A percentile compares a stretch with the other conserved stretches of the same genome.
These are phyloP conservation scores for Mystacornis crossleyi DNA, from an alignment of 2,113 vertebrate species.

Conservation along the genomic window DNA sequence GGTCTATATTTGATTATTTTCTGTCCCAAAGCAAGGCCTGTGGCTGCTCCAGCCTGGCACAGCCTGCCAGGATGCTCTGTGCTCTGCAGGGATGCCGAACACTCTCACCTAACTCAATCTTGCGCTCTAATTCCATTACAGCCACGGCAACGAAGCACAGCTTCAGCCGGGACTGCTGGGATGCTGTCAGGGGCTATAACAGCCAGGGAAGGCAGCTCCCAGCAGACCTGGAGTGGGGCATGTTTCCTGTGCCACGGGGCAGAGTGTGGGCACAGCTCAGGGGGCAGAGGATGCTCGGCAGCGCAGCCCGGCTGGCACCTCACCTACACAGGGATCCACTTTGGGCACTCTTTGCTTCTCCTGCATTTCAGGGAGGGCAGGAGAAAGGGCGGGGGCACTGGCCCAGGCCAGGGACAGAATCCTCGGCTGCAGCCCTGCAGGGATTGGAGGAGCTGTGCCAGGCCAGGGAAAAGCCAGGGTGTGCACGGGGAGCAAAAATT, in stretches of 20 bases:
- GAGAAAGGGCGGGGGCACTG: fast-evolving
- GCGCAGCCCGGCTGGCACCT: background rate
- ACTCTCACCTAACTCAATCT: conserved; percentile 7
- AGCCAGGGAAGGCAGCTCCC: background rate
- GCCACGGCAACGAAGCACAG: background rate
- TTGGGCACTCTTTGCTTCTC: background rate
- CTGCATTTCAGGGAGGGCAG: background rate
- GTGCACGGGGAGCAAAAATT: background rate
- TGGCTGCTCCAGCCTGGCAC: background rate
- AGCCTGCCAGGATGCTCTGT: background rate
- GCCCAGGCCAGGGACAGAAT: too few species aligned
- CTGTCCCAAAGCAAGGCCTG: background rate
- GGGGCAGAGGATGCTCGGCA: background rate
- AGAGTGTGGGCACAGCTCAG: background rate
- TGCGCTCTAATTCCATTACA: background rate
- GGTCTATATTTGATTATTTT: background rate
- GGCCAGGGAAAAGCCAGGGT: background rate
- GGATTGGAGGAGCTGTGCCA: background rate
- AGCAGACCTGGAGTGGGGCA: background rate
- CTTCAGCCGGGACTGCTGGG: background rate
- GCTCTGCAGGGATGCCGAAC: background rate
- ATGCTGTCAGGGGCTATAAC: background rate
- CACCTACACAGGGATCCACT: background rate
- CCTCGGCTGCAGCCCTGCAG: background rate
- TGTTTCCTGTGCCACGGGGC: background rate